Base-by-base conservation (phyloP, 2,113 vertebrate species). In the Mola mola region DNA sequence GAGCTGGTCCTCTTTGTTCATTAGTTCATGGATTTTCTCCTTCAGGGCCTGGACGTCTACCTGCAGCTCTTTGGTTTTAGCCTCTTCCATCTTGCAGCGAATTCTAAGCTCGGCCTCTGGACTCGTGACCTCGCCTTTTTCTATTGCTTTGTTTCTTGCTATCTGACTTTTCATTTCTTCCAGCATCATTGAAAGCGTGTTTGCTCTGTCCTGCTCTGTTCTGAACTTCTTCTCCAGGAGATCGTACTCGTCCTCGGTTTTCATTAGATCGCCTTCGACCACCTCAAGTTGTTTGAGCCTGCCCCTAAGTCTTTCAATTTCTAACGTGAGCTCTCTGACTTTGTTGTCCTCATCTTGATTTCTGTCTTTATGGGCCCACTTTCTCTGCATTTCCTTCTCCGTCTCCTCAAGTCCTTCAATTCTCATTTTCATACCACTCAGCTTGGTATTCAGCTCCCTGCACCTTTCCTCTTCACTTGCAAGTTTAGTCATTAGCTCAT, bases 1-100 rank as follows among this genome's bases (percentile, higher is more conserved):
- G 36, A 98, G 94, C 79, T 95, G 95, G 76, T 99, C 97, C 83
- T 99, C 97, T 75, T 96, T 97, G 90, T 95, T 95, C 97, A 99
- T 97, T 60, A 98, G 82, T 29, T 98, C 94, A 5, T 99, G 97
- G 67, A 99, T 95, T 77, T 98, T 98, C 87, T 99, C 97, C 63
- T 98, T 98, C 11, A 98, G 92, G 15, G 96, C 97, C 50, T 93
- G 92, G 21, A 98, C 93, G 68, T 98, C 96, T 0, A 91, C 90
- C 79, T 91, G 93, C 28, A 98, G 88, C 79, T 96, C 94, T 68
- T 93, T 90, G 46, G 85, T 94, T 75, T 90, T 95, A 1, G 92
- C 89, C 66, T 99, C 97, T 77, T 99, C 96, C 53, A 93, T 53
- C 26, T 94, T 93, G 85, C 93, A 95, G 20, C 94, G 92, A 28